Conservation (phyloP, 2,888 invertebrate species). For the Rhorus exstirpatorius region DNA sequence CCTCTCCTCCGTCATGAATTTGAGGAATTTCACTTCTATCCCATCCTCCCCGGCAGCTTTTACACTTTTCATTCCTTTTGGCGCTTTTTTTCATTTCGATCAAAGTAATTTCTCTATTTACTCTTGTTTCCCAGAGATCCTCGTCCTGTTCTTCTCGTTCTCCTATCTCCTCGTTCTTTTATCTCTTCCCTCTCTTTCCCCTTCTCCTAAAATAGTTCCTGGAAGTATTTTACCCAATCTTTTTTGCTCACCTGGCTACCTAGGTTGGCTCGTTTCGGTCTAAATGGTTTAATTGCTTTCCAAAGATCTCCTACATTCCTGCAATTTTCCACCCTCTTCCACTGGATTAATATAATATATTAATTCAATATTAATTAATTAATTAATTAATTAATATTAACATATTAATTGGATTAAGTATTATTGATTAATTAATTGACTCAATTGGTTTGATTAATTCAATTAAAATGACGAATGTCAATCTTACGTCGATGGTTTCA, state of each 20-base stretch:
- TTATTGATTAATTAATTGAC: too few species aligned
- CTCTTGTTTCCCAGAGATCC: neutral
- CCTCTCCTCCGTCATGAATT: constrained; percentile 4
- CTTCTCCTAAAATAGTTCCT: constrained; percentile 30
- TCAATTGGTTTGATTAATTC: neutral
- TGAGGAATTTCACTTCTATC: neutral
- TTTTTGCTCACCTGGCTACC: constrained; percentile 27
- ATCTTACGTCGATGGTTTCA: constrained; percentile 37
- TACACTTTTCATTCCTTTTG: constrained; percentile 13
- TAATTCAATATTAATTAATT: too few species aligned
- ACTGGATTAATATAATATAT: too few species aligned
- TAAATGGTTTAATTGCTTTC: constrained; percentile 42
- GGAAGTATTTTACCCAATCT: constrained; percentile 33
- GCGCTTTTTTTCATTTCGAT: constrained; percentile 8
- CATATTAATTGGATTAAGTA: too few species aligned
- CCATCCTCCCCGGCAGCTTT: constrained; percentile 24
- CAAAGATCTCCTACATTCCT: constrained; percentile 36
- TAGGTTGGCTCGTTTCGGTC: constrained; percentile 9
- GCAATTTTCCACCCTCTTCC: constrained; percentile 22
- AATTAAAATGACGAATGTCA: neutral
- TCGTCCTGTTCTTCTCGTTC: neutral
- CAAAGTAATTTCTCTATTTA: constrained; percentile 13
- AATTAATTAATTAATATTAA: too few species aligned
- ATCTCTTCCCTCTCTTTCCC: neutral
- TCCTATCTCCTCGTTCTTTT: neutral